Conservation (phyloP, 2,888 invertebrate species). For the Xestia c-nigrum region DNA sequence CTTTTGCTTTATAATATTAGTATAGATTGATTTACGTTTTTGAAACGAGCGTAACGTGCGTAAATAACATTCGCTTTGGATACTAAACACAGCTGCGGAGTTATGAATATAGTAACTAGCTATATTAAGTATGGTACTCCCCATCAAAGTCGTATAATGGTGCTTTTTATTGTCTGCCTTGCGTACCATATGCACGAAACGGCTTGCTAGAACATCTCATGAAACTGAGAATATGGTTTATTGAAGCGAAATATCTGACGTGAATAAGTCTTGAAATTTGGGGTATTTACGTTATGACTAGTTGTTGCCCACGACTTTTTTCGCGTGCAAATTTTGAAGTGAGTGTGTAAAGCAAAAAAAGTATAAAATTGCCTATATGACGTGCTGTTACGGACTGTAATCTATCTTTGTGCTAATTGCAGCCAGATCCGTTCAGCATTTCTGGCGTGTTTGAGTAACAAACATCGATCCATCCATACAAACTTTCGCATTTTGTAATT, state of each 20-base stretch:
- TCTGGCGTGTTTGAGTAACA: too few species aligned
- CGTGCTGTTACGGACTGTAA: too few species aligned
- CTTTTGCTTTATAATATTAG: too few species aligned
- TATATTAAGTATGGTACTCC: conserved; percentile 31
- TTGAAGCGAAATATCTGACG: conserved; percentile 27
- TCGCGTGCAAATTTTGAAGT: not conserved
- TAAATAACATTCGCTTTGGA: not conserved
- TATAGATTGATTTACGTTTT: not conserved
- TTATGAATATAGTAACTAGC: conserved; percentile 25
- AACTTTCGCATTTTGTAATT: too few species aligned
- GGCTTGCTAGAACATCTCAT: conserved; percentile 45
- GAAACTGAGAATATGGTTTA: conserved; percentile 38
- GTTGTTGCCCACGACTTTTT: not conserved
- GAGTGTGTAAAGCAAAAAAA: not conserved
- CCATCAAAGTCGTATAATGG: conserved; percentile 44
- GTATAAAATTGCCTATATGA: not conserved
- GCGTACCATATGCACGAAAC: conserved; percentile 42
- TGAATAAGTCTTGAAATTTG: not conserved
- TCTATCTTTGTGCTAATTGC: too few species aligned
- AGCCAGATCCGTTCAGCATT: too few species aligned
- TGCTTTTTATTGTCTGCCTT: conserved; percentile 38
- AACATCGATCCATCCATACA: not conserved
- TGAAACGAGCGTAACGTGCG: not conserved
- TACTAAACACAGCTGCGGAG: conserved; percentile 11
- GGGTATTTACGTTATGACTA: not conserved